Conservation (phyloP, 2,797 vertebrate species). For the Rhynchonycteris naso region DNA sequence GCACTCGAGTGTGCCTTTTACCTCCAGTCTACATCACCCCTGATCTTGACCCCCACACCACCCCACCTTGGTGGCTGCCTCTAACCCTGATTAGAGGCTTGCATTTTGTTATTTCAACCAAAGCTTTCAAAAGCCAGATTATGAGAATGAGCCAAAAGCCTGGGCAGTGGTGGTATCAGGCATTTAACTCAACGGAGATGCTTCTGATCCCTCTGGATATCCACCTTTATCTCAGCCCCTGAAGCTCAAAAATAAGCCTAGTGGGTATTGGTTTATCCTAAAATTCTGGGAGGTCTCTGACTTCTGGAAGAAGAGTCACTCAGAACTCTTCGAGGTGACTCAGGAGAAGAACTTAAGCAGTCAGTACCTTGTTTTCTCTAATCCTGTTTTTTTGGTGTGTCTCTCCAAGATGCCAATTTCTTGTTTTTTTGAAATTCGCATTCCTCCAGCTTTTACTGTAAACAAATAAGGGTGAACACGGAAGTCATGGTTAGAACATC, state of each 20-base stretch:
- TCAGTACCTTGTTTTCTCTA: constrained; percentile 90
- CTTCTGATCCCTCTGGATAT: not conserved
- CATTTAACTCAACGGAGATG: constrained; percentile 47
- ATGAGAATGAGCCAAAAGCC: constrained; percentile 46
- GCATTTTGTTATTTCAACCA: constrained; percentile 1
- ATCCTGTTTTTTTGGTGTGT: constrained; percentile 85
- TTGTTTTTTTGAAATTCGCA: constrained; percentile 92
- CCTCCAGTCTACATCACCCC: not conserved
- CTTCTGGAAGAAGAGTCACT: not conserved
- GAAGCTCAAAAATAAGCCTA: not conserved
- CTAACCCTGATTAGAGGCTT: not conserved
- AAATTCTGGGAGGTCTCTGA: not conserved
- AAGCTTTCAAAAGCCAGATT: constrained; percentile 65
- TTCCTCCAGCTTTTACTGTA: constrained; percentile 94
- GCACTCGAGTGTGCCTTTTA: not conserved
- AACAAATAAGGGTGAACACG: constrained; percentile 60
- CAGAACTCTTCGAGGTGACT: not conserved
- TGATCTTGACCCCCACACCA: fast-evolving
- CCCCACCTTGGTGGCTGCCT: not conserved
- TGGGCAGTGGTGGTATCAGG: not conserved
- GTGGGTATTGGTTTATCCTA: not conserved
- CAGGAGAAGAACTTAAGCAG: not conserved
- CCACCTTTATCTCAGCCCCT: constrained; percentile 25
- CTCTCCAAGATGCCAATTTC: constrained; percentile 88
- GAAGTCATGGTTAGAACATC: not conserved